Evolutionary conservation across 1,140 invertebrate genomes (phyloP).

Genomic region (Pseudomyrmex dendroicus): DNA sequence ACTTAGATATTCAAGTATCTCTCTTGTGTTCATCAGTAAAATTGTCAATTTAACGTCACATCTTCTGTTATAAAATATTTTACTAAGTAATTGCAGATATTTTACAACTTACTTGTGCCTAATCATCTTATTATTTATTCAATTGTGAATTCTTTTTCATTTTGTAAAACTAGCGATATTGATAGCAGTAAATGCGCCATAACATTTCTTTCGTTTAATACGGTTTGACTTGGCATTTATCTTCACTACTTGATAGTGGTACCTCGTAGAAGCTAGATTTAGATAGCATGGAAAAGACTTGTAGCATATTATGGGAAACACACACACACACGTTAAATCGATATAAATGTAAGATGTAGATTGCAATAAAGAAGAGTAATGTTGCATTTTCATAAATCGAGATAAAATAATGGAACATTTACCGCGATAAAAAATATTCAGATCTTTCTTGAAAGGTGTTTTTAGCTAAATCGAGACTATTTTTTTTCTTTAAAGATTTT

Average conservation of each 20-base stretch:
- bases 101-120: background rate
- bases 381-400: slow-evolving; percentile 1
- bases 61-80: too few relatives aligned
- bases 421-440: background rate
- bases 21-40: background rate
- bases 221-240: slow-evolving; percentile 39
- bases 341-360: slow-evolving; percentile 40
- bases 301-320: slow-evolving; percentile 29
- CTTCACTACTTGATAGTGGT: slow-evolving; percentile 52
- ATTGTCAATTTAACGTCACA: too few relatives aligned
- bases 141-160: too few relatives aligned
- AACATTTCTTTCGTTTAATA: slow-evolving; percentile 16
- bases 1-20: background rate
- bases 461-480: background rate
- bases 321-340: background rate
- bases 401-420: slow-evolving; percentile 36
- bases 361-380: slow-evolving; percentile 36
- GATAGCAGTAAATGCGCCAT: slow-evolving; percentile 13
- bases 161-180: background rate
- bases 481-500: background rate
- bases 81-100: too few relatives aligned
- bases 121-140: background rate
- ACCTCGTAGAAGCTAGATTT: slow-evolving; percentile 47
- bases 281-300: slow-evolving; percentile 20
- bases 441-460: background rate